Base-by-base conservation (phyloP, 92 coral and sea anemone species). In the Pocillopora meandrina region DNA sequence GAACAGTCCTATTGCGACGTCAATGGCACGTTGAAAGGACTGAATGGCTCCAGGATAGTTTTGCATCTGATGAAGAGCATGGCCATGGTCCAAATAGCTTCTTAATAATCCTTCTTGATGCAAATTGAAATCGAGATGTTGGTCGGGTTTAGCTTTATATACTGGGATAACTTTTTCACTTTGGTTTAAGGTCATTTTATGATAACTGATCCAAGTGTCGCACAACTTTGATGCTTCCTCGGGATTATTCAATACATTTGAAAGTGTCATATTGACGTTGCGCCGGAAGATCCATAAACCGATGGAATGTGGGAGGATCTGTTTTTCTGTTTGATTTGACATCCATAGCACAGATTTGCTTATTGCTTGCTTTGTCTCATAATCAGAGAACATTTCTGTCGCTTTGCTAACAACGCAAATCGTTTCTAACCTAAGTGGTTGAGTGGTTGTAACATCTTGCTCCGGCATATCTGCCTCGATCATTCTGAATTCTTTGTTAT, bases 11-110 rank as follows among this genome's bases (percentile, higher is more conserved):
- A 42, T 42, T 62, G 69, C 73, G 47, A 21, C 65, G 12, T 56
- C 69, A 12, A 78, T 79, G 33, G 79, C 73, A 10, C 42, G 5
- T 12, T 56, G 7, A 79, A 77, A 85, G 17, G n/a, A 57, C 34
- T 68, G 57, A 5, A 84, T 84, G 6, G 83, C 65, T 35, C 64
- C 59, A 66, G 64, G 70, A 2, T 26, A 75, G 88, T 65, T 59
- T 78, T 3, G 3, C n/a, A 4, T 75, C 88, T 20, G 65, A 52
- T 56, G 6, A 0, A 56, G 12, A 14, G 74, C 76, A 75, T 42
- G 7, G 49, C 49, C 49, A 42, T 42, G 49, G 49, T 42, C 49
- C 49, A 42, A 42, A 42, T 0, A 42, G 49, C 7, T 42, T 42
- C 7, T 42, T 42, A 42, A 42, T 42, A 42, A 42, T 42, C 49